Evolutionary conservation across 53 echinoderm and acorn worm species (phyloP), one percentile per base, ranked within the genome.

Genomic region (Echinarachnius parma): DNA sequence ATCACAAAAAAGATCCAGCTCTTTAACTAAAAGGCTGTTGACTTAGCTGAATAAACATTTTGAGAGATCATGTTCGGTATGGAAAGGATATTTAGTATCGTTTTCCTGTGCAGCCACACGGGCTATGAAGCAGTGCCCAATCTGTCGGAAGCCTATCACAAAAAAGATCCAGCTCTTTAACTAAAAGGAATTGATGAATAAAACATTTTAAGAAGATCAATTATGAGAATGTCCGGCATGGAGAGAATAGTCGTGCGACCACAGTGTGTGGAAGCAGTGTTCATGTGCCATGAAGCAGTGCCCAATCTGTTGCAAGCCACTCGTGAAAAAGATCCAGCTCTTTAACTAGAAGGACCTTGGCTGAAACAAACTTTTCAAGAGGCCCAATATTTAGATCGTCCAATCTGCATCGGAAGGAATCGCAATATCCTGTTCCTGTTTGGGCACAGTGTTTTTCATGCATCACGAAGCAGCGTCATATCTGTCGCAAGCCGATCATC

Each of bases 231-330:
- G 8, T 9, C 8, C 42, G 14, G 42, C 8, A 9, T 42, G 42
- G 42, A 42, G 42, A 42, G 42, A 14, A 42, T 8, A 14, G 8
- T 14, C 42, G n/a, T 95, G 96, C 26, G 96, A 91, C 16, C 96
- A 95, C 65, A 79, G 79, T 60, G 84, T 87, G 34, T 95, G 96
- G 64, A 91, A 91, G 80, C 90, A 87, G 66, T 95, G 96, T 29
- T 74, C 87, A 59, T 84, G 91, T 49, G 65, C 96, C 3, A 85
- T 92, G 46, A 92, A 92, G 66, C 80, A 81, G 32, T 92, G 92
- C 53, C 92, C 84, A 3, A 87, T 92, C 64, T 92, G 92, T 46
- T 61, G 92, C 2, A 92, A 92, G 61, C 81, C 87, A 23, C 84
- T 92, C 59, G 87, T 84, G 31, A 92, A 92, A 69, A 92, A 87